Evolutionary conservation across 2,888 invertebrate genomes (phyloP), one percentile per base, ranked within the genome.

Genomic region (Pimpla rufipes): DNA sequence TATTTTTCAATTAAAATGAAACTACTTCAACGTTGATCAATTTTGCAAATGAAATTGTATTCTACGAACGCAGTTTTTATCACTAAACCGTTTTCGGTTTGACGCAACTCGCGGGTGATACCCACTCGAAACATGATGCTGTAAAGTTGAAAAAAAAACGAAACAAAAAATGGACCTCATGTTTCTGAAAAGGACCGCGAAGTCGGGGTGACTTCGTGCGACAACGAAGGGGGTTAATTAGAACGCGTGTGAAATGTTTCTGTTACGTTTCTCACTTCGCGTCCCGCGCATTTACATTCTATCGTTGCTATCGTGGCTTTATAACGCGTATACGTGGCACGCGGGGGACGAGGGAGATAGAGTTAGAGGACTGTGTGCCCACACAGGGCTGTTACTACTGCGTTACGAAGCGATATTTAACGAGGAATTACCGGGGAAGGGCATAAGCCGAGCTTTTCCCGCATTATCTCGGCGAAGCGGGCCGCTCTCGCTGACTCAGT

Each of bases 401-500:
- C 88, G 83, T 88, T 86, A 87, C 87, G 81, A 85, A 85, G 86
- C 86, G 87, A 89, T 89, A 90, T 90, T 89, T 88, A 89, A 90
- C 88, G 87, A 89, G 89, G 88, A 88, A 89, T 89, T 89, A 89
- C 87, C 87, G 85, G 78, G 74, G 67, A 64, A 78, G 81, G 87
- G 87, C 85, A 88, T 89, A 89, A 90, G 88, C 89, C 84, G 87
- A 88, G 89, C 88, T 89, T 89, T 90, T 90, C 88, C 89, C 88
- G 89, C 87, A 90, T 90, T 89, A 90, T 89, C 89, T 89, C 87
- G 83, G 85, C 83, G 85, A 87, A 88, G 87, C 88, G 87, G 83
- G 73, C 84, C 81, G 84, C 84, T 75, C 79, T 76, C 71, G 79
- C 90, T 89, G 90, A 89, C 88, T 89, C 89, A 90, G 89, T 90